These are phyloP conservation scores for Ciconia nigra DNA, from an alignment of 2,797 vertebrate genomes.

Conservation along the genomic window DNA sequence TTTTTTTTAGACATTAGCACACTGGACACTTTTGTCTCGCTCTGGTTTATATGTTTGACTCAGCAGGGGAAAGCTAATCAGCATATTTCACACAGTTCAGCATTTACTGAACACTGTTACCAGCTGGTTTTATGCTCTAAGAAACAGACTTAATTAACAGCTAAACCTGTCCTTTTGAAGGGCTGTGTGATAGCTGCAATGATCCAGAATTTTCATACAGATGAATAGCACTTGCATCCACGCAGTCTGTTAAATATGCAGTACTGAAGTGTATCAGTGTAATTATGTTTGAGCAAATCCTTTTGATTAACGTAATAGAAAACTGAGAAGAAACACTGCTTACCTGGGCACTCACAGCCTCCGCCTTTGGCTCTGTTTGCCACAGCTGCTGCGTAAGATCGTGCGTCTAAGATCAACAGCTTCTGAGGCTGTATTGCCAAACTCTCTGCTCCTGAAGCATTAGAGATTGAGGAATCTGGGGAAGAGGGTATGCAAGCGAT, in stretches of 20 bases:
- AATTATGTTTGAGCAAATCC: background rate
- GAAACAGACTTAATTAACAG: background rate
- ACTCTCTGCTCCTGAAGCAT: constrained; percentile 88
- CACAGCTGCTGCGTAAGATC: constrained; percentile 95
- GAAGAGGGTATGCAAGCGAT: background rate
- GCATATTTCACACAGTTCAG: background rate
- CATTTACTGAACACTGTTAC: background rate
- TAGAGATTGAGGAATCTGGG: constrained; percentile 90
- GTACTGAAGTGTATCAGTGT: background rate
- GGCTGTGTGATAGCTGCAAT: background rate
- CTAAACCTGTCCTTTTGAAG: background rate
- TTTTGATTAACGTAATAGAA: background rate
- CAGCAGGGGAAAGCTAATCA: background rate
- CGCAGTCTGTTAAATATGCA: background rate
- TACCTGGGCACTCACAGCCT: constrained; percentile 97
- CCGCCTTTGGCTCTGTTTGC: constrained; percentile 97
- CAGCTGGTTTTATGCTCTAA: background rate
- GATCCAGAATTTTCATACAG: background rate
- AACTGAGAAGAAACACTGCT: background rate
- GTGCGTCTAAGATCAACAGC: constrained; percentile 91
- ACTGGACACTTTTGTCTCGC: background rate
- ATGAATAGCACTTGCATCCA: background rate
- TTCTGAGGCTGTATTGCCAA: constrained; percentile 89
- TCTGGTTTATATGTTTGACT: background rate
- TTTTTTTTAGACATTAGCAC: background rate